Conservation (phyloP, 2,888 invertebrate genomes). For the Brachynemurus nebulosus region DNA sequence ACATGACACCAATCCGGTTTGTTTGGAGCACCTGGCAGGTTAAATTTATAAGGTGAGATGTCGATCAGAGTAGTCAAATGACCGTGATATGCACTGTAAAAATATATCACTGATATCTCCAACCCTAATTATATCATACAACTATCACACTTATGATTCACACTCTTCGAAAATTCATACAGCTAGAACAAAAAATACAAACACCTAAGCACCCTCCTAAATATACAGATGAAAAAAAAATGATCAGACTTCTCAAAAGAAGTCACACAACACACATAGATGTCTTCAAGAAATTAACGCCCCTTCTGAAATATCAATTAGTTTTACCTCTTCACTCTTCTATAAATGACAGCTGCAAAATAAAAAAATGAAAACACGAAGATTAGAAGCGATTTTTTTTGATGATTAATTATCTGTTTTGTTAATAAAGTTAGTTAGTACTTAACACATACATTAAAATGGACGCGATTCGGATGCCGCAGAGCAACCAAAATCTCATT, state of each 20-base stretch:
- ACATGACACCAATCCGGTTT: constrained; percentile 81
- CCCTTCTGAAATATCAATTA: too few relatives aligned
- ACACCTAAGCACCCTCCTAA: not conserved
- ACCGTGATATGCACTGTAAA: constrained; percentile 95
- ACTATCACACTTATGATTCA: not conserved
- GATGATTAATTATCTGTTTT: not conserved
- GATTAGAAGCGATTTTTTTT: not conserved
- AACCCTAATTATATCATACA: constrained; percentile 1
- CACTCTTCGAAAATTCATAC: not conserved
- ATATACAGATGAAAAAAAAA: not conserved
- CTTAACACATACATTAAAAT: too few relatives aligned
- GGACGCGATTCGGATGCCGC: too few relatives aligned
- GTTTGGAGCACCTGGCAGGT: constrained; percentile 68
- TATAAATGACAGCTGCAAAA: not conserved
- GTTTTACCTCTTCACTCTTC: too few relatives aligned
- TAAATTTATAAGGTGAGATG: constrained; percentile 97
- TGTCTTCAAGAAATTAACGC: too few relatives aligned
- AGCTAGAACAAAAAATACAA: not conserved
- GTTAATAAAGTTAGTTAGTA: too few relatives aligned
- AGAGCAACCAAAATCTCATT: not conserved
- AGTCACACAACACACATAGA: not conserved
- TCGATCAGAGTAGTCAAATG: constrained; percentile 92
- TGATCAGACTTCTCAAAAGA: not conserved
- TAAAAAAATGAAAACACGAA: not conserved
- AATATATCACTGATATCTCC: constrained; percentile 24